Conservation (phyloP, 2,113 vertebrate species). For the Dissostichus mawsoni region DNA sequence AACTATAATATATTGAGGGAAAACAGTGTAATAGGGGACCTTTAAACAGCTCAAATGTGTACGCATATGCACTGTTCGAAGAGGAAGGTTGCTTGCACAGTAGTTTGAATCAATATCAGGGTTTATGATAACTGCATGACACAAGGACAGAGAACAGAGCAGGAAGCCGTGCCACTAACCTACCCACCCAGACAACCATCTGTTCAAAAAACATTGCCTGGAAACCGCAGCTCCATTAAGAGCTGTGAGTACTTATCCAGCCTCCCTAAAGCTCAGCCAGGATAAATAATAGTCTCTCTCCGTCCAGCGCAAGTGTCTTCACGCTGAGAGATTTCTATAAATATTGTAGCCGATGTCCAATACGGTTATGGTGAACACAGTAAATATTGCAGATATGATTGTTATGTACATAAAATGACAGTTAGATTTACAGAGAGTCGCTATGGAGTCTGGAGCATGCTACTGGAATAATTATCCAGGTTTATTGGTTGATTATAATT, state of each 20-base stretch:
- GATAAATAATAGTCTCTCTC: conserved; percentile 10
- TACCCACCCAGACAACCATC: conserved; percentile 60
- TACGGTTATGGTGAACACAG: not conserved
- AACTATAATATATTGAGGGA: no score
- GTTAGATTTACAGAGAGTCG: not conserved
- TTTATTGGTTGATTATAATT: conserved; percentile 5
- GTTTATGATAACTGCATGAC: conserved; percentile 47
- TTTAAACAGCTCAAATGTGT: not conserved
- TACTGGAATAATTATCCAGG: conserved; percentile 3
- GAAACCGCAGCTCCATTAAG: conserved; percentile 53
- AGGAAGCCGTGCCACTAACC: conserved; percentile 43
- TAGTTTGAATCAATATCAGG: conserved; percentile 35
- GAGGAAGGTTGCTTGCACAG: not conserved
- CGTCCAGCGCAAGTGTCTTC: conserved; percentile 8
- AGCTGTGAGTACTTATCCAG: conserved; percentile 53
- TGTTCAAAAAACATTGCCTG: conserved; percentile 59
- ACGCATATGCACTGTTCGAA: not conserved
- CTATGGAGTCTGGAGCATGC: not conserved
- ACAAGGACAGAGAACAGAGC: conserved; percentile 58
- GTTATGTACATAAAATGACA: conserved; percentile 8
- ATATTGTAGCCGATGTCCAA: not conserved
- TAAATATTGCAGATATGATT: conserved; percentile 1
- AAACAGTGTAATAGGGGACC: no score
- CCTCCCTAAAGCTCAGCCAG: conserved; percentile 18
- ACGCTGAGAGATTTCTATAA: not conserved